These are phyloP conservation scores for Cosmia trapezina DNA, from an alignment of 2,888 invertebrate species.

Conservation along the genomic window DNA sequence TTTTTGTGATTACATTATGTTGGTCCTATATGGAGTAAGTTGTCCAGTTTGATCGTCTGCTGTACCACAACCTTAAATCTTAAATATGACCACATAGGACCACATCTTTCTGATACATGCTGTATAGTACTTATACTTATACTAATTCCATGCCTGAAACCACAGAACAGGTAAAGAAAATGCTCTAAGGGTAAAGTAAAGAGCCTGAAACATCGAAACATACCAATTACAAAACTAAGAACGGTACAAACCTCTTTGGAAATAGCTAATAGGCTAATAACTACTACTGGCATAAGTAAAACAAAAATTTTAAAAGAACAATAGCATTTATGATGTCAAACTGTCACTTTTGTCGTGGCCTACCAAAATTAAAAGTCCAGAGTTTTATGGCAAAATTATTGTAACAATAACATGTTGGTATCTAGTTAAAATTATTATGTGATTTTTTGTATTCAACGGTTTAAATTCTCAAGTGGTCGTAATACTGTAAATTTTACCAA, in stretches of 20 bases:
- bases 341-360: conserved; percentile 36
- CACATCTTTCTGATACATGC: neutral
- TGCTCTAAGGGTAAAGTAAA: too few species aligned
- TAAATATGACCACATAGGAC: too few species aligned
- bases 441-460: conserved; percentile 2
- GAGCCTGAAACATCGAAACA: too few species aligned
- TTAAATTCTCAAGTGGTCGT: conserved; percentile 61
- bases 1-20: neutral
- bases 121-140: too few species aligned
- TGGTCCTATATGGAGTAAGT: neutral
- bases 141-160: too few species aligned
- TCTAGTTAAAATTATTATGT: conserved; percentile 34
- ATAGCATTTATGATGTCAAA: neutral
- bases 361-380: conserved; percentile 27
- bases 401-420: conserved; percentile 46
- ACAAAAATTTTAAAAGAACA: neutral
- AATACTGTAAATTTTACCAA: neutral
- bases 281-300: neutral
- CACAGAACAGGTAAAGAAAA: too few species aligned
- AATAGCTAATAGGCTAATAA: neutral
- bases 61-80: neutral
- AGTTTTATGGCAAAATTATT: conserved; percentile 53
- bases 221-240: too few species aligned
- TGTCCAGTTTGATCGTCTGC: neutral
- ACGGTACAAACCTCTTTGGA: neutral